Evolutionary conservation across 2,113 vertebrate genomes (phyloP).

Genomic region (Corythoichthys intestinalis): DNA sequence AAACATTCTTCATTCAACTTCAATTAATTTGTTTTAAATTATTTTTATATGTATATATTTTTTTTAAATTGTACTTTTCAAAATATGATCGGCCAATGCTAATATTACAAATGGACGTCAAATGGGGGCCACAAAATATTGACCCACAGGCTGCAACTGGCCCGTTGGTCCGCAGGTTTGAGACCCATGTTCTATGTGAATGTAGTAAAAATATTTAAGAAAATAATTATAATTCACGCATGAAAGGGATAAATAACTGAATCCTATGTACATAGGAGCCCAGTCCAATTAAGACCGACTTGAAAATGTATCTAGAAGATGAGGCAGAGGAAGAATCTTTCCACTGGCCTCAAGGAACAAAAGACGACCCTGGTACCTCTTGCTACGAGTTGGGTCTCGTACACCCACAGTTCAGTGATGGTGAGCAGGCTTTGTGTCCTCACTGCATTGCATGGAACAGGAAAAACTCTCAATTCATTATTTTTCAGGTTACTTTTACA

Average conservation of each 20-base stretch:
- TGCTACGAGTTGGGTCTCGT: conserved; percentile 69
- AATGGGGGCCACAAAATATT: too few relatives aligned
- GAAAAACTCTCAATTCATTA: not conserved
- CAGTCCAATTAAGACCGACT: not conserved
- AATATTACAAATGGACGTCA: too few relatives aligned
- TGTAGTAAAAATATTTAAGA: too few relatives aligned
- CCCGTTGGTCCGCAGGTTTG: too few relatives aligned
- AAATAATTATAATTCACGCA: not conserved
- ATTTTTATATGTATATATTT: too few relatives aligned
- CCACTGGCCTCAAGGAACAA: conserved; percentile 54
- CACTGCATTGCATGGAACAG: too few relatives aligned
- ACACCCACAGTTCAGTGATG: conserved; percentile 62
- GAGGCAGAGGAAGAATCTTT: conserved; percentile 28
- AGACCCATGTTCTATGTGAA: too few relatives aligned
- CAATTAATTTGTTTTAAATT: too few relatives aligned
- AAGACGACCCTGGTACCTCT: conserved; percentile 67
- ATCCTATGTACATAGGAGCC: conserved; percentile 30
- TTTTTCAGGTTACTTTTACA: conserved; percentile 69
- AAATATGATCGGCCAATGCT: too few relatives aligned
- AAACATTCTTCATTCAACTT: too few relatives aligned
- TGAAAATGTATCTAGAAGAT: conserved; percentile 28
- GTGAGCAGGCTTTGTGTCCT: conserved; percentile 43
- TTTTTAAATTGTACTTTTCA: too few relatives aligned
- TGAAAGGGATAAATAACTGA: conserved; percentile 2
- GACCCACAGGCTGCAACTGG: too few relatives aligned